Conservation (phyloP, 2,113 vertebrate genomes). For the Balaeniceps rex region DNA sequence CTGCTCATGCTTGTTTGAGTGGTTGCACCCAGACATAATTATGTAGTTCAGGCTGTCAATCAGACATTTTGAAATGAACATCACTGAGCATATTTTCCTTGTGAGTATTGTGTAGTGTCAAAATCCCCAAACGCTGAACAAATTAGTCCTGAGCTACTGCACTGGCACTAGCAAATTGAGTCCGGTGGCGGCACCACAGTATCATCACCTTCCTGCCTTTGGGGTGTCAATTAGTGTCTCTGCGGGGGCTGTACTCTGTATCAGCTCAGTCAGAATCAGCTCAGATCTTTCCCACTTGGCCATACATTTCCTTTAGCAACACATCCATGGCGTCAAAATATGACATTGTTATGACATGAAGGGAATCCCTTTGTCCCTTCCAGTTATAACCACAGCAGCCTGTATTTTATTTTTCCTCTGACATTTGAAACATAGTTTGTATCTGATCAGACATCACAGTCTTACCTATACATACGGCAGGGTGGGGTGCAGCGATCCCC, state of each 20-base stretch:
- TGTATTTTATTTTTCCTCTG: background rate
- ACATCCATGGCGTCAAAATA: background rate
- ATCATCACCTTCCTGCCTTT: background rate
- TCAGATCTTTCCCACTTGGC: background rate
- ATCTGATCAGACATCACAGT: background rate
- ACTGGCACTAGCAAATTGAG: background rate
- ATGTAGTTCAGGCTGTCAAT: background rate
- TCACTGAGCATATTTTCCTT: background rate
- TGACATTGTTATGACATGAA: fast-evolving
- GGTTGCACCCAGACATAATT: background rate
- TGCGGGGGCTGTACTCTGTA: background rate
- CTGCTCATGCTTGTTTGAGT: background rate
- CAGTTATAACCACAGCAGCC: background rate
- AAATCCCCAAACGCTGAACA: background rate
- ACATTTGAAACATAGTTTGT: background rate
- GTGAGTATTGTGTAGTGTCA: background rate
- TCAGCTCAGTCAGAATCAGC: background rate
- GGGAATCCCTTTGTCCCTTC: background rate
- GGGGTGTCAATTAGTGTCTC: background rate
- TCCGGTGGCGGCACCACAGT: background rate
- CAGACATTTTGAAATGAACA: background rate
- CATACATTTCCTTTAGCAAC: background rate
- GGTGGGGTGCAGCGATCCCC: background rate
- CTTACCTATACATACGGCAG: background rate
- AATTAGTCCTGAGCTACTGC: background rate